These are phyloP conservation scores for Aradus depressus DNA, from an alignment of 2,888 invertebrate genomes.

Conservation along the genomic window DNA sequence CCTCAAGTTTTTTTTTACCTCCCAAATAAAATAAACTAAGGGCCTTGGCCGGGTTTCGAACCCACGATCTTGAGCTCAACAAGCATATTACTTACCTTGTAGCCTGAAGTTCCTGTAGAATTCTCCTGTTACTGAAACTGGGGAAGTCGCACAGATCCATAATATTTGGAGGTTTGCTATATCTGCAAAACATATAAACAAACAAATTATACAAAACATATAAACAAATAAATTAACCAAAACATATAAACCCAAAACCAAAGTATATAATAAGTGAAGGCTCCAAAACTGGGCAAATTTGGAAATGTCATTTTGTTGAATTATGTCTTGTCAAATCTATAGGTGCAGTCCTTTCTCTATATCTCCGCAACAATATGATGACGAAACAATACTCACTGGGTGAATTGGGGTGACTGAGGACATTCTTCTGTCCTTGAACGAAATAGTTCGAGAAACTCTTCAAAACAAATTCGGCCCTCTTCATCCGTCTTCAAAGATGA, in stretches of 20 bases:
- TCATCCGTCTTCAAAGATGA: slow-evolving; percentile 51
- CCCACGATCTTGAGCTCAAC: neutral
- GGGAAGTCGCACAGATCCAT: slow-evolving; percentile 62
- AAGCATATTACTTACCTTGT: slow-evolving; percentile 6
- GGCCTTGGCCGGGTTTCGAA: neutral
- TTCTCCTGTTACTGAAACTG: slow-evolving; percentile 35
- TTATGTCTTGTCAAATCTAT: too few species aligned
- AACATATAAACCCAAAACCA: too few species aligned
- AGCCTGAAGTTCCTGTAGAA: slow-evolving; percentile 12
- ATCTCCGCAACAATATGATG: too few species aligned
- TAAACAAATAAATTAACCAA: too few species aligned
- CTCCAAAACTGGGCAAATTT: too few species aligned
- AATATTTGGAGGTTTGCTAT: slow-evolving; percentile 41
- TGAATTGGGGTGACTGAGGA: slow-evolving; percentile 7
- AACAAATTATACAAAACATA: neutral
- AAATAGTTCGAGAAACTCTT: slow-evolving; percentile 51
- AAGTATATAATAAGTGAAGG: too few species aligned
- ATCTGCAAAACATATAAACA: slow-evolving; percentile 23
- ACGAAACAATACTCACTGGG: slow-evolving; percentile 9
- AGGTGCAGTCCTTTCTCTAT: too few species aligned
- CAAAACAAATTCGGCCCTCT: slow-evolving; percentile 52
- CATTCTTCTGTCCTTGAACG: slow-evolving; percentile 33
- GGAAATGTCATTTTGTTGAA: too few species aligned
- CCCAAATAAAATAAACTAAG: neutral
- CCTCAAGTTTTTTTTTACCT: neutral